Base-by-base conservation (phyloP, 2,113 vertebrate genomes). In the Brevimyrus niger region DNA sequence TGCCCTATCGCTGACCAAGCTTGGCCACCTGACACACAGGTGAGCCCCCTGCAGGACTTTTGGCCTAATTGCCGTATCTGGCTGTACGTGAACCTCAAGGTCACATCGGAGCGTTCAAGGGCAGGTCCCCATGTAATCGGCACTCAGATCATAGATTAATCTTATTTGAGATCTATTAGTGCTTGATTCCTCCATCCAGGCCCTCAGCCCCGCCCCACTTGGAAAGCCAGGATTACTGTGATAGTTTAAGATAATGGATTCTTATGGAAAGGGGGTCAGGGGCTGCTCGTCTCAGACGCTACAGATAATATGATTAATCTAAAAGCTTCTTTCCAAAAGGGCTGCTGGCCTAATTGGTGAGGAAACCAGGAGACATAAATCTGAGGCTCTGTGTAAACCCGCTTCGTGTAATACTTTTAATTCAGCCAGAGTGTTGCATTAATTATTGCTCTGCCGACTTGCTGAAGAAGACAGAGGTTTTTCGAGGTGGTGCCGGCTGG, bases 211-310 rank as follows among this genome's bases (percentile, higher is more conserved):
- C 82, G 4, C 38, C 97, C 97, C 97, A 61, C 50, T 55, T 42
- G 38, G 97, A 98, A 99, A 99, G 98, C 98, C 97, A 99, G 98
- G 98, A 99, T 99, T 99, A 99, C 97, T 95, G 97, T 97, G 98
- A 99, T 99, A 98, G 98, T 98, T 99, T 99, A 99, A 99, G 98
- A 99, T 99, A 99, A 99, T 99, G 98, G 98, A 99, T 99, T 99
- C 97, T 97, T 98, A 99, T 95, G 96, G 97, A 97, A 97, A 97
- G 96, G 97, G 97, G 98, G 98, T 99, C 97, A 98, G 89, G 92
- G 96, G 96, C 95, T 95, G 96, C 94, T 97, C 98, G 98, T 98
- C 98, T 98, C 96, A 97, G 97, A 97, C 98, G 96, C 97, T 96
- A 96, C 97, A 98, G 97, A 99, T 99, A 99, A 99, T 99, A 99